Evolutionary conservation across 2,888 invertebrate species (phyloP).

Genomic region (Gasteruption jaculator): DNA sequence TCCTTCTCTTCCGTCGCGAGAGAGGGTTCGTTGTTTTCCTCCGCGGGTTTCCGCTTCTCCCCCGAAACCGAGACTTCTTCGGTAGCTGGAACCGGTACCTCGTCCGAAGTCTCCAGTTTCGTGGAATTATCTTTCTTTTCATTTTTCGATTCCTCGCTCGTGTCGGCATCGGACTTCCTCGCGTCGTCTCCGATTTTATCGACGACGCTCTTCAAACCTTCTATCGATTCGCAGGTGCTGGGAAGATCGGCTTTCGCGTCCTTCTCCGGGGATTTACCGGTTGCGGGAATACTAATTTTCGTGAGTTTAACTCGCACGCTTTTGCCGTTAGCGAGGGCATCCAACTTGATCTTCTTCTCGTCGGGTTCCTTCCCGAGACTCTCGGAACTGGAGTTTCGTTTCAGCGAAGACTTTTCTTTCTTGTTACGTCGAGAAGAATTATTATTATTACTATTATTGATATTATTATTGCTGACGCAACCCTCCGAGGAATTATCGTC

Average conservation of each 20-base stretch:
- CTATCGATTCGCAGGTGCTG: conserved; percentile 42
- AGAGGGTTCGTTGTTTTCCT: too few species aligned
- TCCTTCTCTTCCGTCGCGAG: too few species aligned
- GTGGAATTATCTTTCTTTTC: conserved; percentile 7
- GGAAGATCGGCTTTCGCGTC: conserved; percentile 20
- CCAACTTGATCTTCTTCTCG: conserved; percentile 30
- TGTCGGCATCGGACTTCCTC: too few species aligned
- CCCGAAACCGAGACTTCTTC: too few species aligned
- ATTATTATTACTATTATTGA: conserved; percentile 12
- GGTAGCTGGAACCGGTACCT: too few species aligned
- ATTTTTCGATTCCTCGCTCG: conserved; percentile 14
- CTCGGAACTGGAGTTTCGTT: conserved; percentile 22
- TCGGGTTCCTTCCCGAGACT: conserved; percentile 20
- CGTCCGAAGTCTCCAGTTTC: too few species aligned
- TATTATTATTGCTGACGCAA: conserved; percentile 14
- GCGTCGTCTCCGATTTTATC: conserved; percentile 36
- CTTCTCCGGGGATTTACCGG: neutral
- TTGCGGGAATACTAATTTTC: conserved; percentile 7
- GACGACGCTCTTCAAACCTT: conserved; percentile 36
- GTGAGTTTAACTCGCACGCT: conserved; percentile 17
- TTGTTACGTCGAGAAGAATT: conserved; percentile 7
- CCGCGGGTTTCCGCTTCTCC: too few species aligned
- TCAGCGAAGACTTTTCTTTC: conserved; percentile 26
- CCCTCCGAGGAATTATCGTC: conserved; percentile 15
- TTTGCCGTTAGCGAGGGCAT: conserved; percentile 15